Conservation (phyloP, 1,140 invertebrate genomes). For the Trachymyrmex cornetzi region DNA sequence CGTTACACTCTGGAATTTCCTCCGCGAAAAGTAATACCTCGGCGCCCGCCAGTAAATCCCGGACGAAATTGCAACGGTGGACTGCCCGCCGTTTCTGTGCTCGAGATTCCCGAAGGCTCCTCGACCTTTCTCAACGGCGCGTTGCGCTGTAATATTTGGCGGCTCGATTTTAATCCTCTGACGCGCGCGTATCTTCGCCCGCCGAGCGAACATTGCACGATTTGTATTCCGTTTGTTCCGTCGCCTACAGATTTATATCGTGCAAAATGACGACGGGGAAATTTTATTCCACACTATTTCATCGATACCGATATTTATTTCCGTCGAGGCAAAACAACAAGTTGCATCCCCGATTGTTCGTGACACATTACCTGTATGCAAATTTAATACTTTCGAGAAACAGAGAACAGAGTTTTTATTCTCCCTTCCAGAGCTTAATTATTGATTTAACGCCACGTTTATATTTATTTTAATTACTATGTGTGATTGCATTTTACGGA, state of each 20-base stretch:
- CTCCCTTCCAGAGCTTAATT: background rate
- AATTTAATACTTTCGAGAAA: background rate
- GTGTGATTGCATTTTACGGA: background rate
- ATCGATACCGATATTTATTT: background rate
- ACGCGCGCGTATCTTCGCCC: background rate
- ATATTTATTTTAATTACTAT: slow-evolving; percentile 27
- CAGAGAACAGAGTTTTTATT: background rate
- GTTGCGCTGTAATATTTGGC: slow-evolving; percentile 19
- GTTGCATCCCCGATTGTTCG: too few relatives aligned
- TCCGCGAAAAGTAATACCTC: slow-evolving; percentile 75
- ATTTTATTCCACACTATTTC: background rate
- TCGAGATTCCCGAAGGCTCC: slow-evolving; percentile 44
- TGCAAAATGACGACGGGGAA: background rate
- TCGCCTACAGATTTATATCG: background rate
- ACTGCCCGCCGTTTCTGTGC: slow-evolving; percentile 29
- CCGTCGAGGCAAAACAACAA: too few relatives aligned
- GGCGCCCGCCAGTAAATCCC: slow-evolving; percentile 67
- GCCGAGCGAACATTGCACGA: background rate
- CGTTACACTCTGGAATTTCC: slow-evolving; percentile 75
- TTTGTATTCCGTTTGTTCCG: background rate
- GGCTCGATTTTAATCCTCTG: slow-evolving; percentile 14
- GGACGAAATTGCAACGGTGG: slow-evolving; percentile 68
- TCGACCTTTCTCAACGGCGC: slow-evolving; percentile 7
- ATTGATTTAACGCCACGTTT: background rate
- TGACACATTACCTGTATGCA: background rate